Evolutionary conservation across 2,797 vertebrate species (phyloP), one percentile per base, ranked within the genome.

Genomic region (Microctenopoma steveboyesi): DNA sequence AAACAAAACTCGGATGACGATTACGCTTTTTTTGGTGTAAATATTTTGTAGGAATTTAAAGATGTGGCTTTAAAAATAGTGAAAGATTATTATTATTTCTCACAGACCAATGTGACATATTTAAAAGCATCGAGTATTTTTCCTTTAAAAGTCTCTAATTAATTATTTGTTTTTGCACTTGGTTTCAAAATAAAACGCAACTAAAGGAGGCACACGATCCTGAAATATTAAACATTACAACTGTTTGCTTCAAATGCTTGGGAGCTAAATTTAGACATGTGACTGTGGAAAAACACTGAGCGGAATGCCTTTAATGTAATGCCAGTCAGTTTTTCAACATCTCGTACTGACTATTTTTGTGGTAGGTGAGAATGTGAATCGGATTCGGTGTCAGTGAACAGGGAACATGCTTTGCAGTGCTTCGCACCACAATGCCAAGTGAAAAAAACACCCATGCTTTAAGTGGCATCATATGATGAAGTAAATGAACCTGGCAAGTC

Each of bases 261-360:
- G 4, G 4, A 72, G 46, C 8, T 28, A n/a, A 27, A 47, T 54
- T 37, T 45, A 14, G 39, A 57, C 15, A 47, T 0, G 6, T 48
- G 47, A 53, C 64, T 52, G n/a, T 18, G 27, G 54, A 37, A 71
- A 51, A 69, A 39, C 16, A 35, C 33, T 8, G 33, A 46, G 22
- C 63, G 30, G 76, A 80, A 80, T 86, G 89, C 89, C 90, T 91
- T 91, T 88, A 89, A 92, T 91, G 89, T 86, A 89, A 90, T 69
- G 54, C 60, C 59, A 72, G 70, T 79, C 67, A 27, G 22, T 69
- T 72, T 70, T 69, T 53, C 8, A 70, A 73, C 61, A 47, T 49
- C 51, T 80, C 49, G 66, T 22, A 15, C 27, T 59, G 16, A 77
- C 40, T 14, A 28, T 62, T 62, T 65, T 43, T 67, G 78, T 74